These are phyloP conservation scores for Virgularia gustaviana DNA, from an alignment of 92 coral and sea anemone genomes.

Conservation along the genomic window DNA sequence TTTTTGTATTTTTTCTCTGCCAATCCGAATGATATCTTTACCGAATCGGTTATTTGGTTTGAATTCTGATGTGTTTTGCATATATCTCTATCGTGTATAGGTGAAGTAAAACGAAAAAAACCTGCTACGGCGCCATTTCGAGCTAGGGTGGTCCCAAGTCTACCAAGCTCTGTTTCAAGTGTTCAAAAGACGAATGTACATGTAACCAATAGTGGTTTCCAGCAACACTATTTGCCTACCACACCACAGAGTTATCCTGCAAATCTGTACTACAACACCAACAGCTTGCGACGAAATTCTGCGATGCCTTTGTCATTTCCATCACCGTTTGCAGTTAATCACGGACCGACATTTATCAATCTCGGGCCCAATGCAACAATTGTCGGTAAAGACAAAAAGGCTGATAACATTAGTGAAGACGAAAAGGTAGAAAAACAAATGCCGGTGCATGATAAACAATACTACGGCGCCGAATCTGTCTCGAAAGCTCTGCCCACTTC, in stretches of 20 bases:
- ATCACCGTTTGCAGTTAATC: conserved; percentile 30
- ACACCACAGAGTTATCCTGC: background rate
- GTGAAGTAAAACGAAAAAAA: too few species aligned
- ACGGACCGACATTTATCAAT: conserved; percentile 30
- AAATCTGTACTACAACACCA: background rate
- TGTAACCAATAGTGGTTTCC: too few species aligned
- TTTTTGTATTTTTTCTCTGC: too few species aligned
- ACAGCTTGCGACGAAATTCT: too few species aligned
- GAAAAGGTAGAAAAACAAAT: background rate
- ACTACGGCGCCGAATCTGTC: background rate
- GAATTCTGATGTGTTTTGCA: too few species aligned
- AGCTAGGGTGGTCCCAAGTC: background rate
- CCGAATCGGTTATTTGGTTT: too few species aligned
- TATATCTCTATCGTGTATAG: too few species aligned
- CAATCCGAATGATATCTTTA: too few species aligned
- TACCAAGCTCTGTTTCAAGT: background rate
- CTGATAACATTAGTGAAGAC: background rate
- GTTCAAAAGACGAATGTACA: too few species aligned
- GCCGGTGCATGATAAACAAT: background rate
- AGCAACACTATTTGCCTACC: too few species aligned
- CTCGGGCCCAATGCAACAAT: conserved; percentile 18
- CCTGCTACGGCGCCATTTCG: background rate
- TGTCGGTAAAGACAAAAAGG: conserved; percentile 2
- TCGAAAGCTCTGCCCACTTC: background rate
- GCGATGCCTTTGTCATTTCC: conserved; percentile 27